These are phyloP conservation scores for Sylvilagus floridanus DNA, from an alignment of 2,797 vertebrate species.

Conservation along the genomic window DNA sequence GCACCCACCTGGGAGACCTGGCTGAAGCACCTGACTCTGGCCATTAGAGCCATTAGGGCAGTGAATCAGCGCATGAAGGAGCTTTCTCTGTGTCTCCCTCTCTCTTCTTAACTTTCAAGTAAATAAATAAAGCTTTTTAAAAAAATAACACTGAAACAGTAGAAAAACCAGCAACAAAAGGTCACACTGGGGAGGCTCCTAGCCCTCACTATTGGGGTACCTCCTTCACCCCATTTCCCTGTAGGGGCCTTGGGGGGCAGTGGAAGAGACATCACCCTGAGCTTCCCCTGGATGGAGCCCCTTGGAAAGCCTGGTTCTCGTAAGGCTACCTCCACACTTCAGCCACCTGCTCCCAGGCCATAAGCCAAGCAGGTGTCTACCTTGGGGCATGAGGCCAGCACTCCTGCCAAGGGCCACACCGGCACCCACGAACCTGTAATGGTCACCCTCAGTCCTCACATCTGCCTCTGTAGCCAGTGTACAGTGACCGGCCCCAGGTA, in stretches of 20 bases:
- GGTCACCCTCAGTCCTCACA: background rate
- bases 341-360: background rate
- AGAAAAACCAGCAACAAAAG: background rate
- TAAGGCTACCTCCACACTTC: background rate
- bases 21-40: too few species aligned
- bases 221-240: background rate
- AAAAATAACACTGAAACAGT: too few species aligned
- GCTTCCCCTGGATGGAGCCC: background rate
- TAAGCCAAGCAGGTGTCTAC: background rate
- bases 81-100: too few species aligned
- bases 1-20: too few species aligned
- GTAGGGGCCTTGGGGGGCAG: too few species aligned
- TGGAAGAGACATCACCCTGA: background rate
- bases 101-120: too few species aligned
- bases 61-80: too few species aligned
- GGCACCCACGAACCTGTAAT: background rate
- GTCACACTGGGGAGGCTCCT: background rate
- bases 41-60: too few species aligned
- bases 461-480: background rate
- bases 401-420: background rate
- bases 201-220: too few species aligned
- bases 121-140: too few species aligned
- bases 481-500: background rate
- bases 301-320: background rate
- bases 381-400: background rate